phyloP scores from a whole-genome alignment of 2,113 vertebrate species.

The Mesitornis unicolor region DNA sequence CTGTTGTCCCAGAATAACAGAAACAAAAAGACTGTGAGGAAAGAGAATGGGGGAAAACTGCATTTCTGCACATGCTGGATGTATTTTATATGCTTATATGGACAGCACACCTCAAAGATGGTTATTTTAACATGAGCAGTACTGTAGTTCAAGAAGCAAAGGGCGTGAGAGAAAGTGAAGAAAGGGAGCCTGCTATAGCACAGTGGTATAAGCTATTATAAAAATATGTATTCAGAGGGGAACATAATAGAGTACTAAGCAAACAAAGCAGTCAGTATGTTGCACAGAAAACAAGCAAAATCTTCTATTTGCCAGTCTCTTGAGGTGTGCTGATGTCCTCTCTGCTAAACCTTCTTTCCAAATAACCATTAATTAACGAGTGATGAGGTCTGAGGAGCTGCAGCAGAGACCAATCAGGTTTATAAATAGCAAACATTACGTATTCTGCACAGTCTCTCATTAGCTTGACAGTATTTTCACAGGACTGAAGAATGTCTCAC shows the following conservation, averaged over 20 bases:
- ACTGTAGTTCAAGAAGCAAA: background rate
- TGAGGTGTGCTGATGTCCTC: background rate
- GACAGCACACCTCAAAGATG: background rate
- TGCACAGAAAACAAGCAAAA: background rate
- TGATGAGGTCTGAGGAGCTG: background rate
- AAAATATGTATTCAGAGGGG: background rate
- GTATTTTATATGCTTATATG: background rate
- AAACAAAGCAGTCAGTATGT: background rate
- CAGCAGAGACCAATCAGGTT: background rate
- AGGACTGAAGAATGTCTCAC: slow-evolving; percentile 30
- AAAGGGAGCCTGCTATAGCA: background rate
- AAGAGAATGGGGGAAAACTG: background rate
- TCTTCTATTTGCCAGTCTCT: background rate
- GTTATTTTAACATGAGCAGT: background rate
- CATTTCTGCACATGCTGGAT: background rate
- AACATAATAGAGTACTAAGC: background rate
- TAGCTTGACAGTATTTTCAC: background rate
- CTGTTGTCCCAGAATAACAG: background rate
- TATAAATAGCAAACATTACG: background rate
- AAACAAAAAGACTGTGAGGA: background rate
- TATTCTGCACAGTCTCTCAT: background rate
- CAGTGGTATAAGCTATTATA: background rate
- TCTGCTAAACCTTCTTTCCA: background rate
- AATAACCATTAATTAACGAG: background rate
- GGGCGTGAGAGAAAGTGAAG: background rate